Conservation (phyloP, 2,888 invertebrate species). For the Drosophila peninsularis region DNA sequence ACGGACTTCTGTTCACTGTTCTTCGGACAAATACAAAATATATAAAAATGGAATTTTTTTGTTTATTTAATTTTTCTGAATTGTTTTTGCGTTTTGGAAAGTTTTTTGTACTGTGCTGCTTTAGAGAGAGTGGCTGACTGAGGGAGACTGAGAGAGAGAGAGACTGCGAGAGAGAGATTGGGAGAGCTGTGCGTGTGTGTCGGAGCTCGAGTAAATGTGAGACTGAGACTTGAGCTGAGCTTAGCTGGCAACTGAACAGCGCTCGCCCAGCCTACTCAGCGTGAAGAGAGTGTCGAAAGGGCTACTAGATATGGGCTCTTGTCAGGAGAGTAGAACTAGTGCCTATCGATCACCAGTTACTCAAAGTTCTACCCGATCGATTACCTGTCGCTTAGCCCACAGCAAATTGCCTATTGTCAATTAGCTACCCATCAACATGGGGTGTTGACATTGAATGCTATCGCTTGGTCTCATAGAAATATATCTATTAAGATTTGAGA, state of each 20-base stretch:
- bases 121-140: not conserved
- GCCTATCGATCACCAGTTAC: too few relatives aligned
- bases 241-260: not conserved
- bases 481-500: too few relatives aligned
- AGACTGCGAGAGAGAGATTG: not conserved
- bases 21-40: not conserved
- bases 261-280: not conserved
- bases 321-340: too few relatives aligned
- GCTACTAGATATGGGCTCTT: not conserved
- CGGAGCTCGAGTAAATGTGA: not conserved
- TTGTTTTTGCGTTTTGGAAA: not conserved
- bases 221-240: too few relatives aligned
- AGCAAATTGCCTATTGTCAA: too few relatives aligned
- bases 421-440: too few relatives aligned
- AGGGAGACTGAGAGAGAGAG: conserved; percentile 1
- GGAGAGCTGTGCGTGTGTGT: conserved; percentile 1
- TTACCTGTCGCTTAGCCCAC: too few relatives aligned
- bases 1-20: not conserved
- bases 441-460: too few relatives aligned
- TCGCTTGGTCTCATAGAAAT: too few relatives aligned
- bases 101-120: not conserved
- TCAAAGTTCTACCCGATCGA: too few relatives aligned
- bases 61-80: not conserved
- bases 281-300: not conserved
- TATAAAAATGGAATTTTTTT: not conserved